These are phyloP conservation scores for Lepidochitona cinerea DNA, from an alignment of 2,888 invertebrate species.

Conservation along the genomic window DNA sequence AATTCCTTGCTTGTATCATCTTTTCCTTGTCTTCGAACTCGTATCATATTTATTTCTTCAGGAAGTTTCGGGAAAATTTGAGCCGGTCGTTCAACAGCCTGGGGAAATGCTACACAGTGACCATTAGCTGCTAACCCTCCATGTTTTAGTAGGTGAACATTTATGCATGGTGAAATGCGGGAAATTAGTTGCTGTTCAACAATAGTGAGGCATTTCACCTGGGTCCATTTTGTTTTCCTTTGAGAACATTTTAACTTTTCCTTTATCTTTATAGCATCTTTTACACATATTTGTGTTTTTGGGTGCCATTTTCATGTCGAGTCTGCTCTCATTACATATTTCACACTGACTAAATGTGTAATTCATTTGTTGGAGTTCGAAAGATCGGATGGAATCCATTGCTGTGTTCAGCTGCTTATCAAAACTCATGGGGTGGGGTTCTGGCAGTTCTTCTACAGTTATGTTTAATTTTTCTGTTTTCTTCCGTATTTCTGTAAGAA, in stretches of 20 bases:
- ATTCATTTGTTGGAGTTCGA: no score
- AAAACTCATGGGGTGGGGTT: no score
- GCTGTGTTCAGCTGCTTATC: no score
- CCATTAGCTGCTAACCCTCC: conserved; percentile 17
- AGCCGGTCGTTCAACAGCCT: conserved; percentile 6
- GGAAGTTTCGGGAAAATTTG: conserved; percentile 13
- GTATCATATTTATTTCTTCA: conserved; percentile 18
- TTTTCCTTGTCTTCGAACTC: conserved; percentile 18
- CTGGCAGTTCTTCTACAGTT: no score
- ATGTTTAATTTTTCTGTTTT: no score
- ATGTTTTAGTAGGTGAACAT: conserved; percentile 19
- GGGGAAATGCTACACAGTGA: conserved; percentile 22
- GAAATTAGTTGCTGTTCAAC: conserved; percentile 20
- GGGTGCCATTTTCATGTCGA: no score
- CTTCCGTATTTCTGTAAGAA: no score
- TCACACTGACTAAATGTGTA: no score
- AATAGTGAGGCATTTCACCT: conserved; percentile 11
- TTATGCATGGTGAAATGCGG: conserved; percentile 12
- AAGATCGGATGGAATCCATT: no score
- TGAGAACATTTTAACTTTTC: conserved; percentile 29
- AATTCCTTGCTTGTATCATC: conserved; percentile 25
- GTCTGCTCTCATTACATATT: no score
- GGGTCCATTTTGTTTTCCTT: conserved; percentile 28
- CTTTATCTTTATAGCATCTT: no score
- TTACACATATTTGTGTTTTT: no score